These are phyloP conservation scores for Cyclopterus lumpus DNA, from an alignment of 2,797 vertebrate genomes.

Conservation along the genomic window DNA sequence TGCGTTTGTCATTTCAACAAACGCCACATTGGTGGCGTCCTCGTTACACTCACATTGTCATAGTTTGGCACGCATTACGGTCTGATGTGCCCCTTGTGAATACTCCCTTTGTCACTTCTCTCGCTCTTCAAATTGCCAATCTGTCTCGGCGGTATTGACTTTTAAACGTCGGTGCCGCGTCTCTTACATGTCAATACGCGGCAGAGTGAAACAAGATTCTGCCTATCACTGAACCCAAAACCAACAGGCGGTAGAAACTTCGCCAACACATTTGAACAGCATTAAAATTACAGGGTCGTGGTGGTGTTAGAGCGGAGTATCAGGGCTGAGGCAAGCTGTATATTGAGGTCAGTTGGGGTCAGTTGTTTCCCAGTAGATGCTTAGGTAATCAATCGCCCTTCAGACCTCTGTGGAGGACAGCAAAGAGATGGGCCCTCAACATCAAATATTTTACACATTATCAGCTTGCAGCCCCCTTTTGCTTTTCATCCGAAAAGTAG, in stretches of 20 bases:
- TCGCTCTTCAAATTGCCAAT: conserved; percentile 60
- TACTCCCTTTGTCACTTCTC: conserved; percentile 39
- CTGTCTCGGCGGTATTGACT: conserved; percentile 61
- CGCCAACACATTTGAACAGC: conserved; percentile 50
- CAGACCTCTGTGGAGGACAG: conserved; percentile 62
- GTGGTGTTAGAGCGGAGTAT: conserved; percentile 17
- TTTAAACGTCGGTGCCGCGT: conserved; percentile 56
- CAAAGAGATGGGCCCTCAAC: conserved; percentile 51
- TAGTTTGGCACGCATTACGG: conserved; percentile 29
- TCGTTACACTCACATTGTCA: conserved; percentile 25
- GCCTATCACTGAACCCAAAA: conserved; percentile 45
- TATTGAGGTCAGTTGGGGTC: conserved; percentile 65
- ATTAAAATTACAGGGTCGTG: conserved; percentile 49
- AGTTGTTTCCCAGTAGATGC: conserved; percentile 55
- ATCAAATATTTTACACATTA: conserved; percentile 57
- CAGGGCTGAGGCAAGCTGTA: conserved; percentile 31
- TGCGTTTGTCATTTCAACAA: neutral
- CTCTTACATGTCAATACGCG: conserved; percentile 44
- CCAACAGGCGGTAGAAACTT: conserved; percentile 36
- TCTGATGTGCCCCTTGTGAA: conserved; percentile 36
- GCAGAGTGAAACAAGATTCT: conserved; percentile 31
- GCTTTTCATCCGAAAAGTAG: conserved; percentile 64
- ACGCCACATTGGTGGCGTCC: neutral
- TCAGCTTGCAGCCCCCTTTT: conserved; percentile 40
- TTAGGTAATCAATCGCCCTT: conserved; percentile 75